Evolutionary conservation across 2,888 invertebrate species (phyloP), one percentile per base, ranked within the genome.

Genomic region (Patella ulyssiponensis): DNA sequence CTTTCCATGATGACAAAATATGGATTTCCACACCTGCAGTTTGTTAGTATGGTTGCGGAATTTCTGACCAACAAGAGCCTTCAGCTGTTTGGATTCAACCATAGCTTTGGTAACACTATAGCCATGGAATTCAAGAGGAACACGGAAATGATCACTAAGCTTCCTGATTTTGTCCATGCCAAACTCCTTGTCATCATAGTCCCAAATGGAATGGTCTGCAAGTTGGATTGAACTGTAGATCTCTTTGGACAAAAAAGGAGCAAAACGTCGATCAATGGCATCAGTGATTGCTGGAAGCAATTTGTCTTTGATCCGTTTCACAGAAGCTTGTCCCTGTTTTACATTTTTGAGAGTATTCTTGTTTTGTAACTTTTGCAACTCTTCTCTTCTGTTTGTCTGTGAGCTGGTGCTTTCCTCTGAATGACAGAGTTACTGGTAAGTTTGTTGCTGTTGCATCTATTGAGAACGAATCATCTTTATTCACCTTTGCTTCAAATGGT

Each of bases 131-230:
- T 15, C 15, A 15, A 17, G 9, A n/a, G 58, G 58, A 15, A n/a
- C n/a, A 15, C 7, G 17, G n/a, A 58, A 58, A 58, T n/a, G n/a
- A n/a, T 58, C 58, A 58, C 58, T 58, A n/a, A 58, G 58, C 15
- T n/a, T 58, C n/a, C n/a, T 58, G 58, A 58, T 58, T 58, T 58
- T n/a, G n/a, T 58, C n/a, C n/a, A n/a, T 58, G 17, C 58, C 58
- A 58, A 58, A 58, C 15, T 58, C 17, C n/a, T 58, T 17, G 58
- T 58, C 58, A n/a, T 17, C 58, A 58, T n/a, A 58, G n/a, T 58
- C 58, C 58, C 17, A 58, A n/a, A 4, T n/a, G 15, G 58, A n/a
- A 58, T 58, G 58, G 58, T n/a, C 58, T 58, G 17, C 15, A n/a
- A 58, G n/a, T 7, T n/a, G 15, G 15, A 15, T n/a, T 58, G 15